Evolutionary conservation across 2,797 vertebrate species (phyloP), one percentile per base, ranked within the genome.

Genomic region (Vultur gryphus): DNA sequence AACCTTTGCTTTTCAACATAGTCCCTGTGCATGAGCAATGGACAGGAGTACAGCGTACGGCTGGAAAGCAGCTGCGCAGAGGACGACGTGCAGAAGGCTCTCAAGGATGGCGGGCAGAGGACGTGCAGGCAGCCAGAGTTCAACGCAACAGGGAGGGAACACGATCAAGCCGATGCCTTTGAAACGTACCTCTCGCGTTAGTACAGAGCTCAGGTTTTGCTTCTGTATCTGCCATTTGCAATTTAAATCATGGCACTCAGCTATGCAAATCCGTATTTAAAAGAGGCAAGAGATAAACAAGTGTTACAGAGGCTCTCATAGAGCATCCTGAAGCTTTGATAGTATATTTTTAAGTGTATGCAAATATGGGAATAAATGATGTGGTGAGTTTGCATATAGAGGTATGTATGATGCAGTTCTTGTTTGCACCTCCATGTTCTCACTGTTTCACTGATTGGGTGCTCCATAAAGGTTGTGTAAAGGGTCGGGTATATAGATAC

Each of bases 251-350:
- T 11, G 43, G 64, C n/a, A 9, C 57, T 94, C 51, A 18, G 71
- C n/a, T 78, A 77, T 51, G 85, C 52, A 94, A 91, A 79, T 92
- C 35, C 19, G 5, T 59, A 61, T 44, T 81, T 81, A 51, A 72
- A 85, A 92, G 29, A 96, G 41, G 41, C 10, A 59, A 61, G 59
- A 83, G 46, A 79, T 70, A 96, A 97, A 84, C 49, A 85, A 96
- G 86, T 4, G 13, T 39, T 67, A 41, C 1, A 9, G 62, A 62
- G 83, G 20, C 64, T 87, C 73, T 85, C 7, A 0, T 9, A 31
- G 80, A 58, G 59, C 58, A 55, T 59, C 79, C 13, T 31, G 17
- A 95, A 81, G 64, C 49, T 91, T 8, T 44, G 72, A 28, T 51
- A 84, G 64, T 26, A 15, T 23, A 46, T 73, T 82, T 70, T 90